Conservation (phyloP, 2,888 invertebrate genomes). For the Drosophila histrio region DNA sequence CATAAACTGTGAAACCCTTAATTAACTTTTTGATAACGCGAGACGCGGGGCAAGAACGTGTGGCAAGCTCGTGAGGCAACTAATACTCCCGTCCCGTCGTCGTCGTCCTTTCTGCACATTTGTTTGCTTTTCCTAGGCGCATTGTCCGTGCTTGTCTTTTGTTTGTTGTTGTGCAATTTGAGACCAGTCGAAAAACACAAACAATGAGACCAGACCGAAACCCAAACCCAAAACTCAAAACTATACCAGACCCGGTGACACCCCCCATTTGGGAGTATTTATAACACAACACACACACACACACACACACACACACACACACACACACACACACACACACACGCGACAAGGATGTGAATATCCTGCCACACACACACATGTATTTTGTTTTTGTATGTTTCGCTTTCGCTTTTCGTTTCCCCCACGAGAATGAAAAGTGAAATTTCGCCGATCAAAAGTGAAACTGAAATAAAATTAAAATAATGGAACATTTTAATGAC, state of each 20-base stretch:
- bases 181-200: conserved; percentile 23
- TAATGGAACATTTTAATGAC: background rate
- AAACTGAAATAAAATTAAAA: background rate
- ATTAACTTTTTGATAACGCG: conserved; percentile 61
- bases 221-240: conserved; percentile 10
- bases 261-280: conserved; percentile 35
- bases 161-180: conserved; percentile 47
- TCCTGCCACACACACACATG: conserved; percentile 3
- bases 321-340: conserved; percentile 7
- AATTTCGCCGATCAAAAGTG: background rate
- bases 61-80: conserved; percentile 23
- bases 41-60: background rate
- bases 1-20: conserved; percentile 76
- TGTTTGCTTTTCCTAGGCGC: conserved; percentile 21
- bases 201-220: conserved; percentile 49
- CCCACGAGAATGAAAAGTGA: background rate
- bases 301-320: conserved; percentile 3
- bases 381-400: conserved; percentile 16
- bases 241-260: conserved; percentile 1
- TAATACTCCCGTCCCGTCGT: conserved; percentile 34
- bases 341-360: background rate
- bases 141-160: conserved; percentile 27
- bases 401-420: background rate
- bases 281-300: conserved; percentile 16
- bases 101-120: conserved; percentile 9